A percentile compares a stretch with the other conserved stretches of the same genome.
Evolutionary conservation across 2,113 vertebrate genomes (phyloP).

Genomic region (Podarcis cretensis): DNA sequence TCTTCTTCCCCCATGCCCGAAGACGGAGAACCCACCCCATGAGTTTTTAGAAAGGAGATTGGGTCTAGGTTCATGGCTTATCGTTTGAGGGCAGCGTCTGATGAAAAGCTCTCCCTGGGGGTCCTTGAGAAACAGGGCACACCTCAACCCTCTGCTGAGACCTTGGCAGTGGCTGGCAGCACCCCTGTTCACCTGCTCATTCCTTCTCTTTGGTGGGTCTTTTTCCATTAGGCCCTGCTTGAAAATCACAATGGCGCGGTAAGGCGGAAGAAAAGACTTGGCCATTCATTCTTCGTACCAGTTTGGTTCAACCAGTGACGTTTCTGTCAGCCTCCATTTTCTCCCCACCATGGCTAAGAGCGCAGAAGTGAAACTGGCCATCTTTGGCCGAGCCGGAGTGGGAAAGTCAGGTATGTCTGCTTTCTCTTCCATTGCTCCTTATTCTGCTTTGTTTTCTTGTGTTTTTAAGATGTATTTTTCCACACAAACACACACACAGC

Average conservation of each 20-base stretch:
- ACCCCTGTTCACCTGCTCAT: conserved; percentile 12
- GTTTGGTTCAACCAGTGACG: conserved; percentile 12
- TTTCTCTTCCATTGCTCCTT: neutral
- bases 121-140: no score
- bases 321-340: accelerated
- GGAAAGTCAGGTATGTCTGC: conserved; percentile 92
- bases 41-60: neutral
- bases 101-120: neutral
- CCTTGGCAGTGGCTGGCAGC: neutral
- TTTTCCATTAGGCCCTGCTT: conserved; percentile 57
- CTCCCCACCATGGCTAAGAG: conserved; percentile 89
- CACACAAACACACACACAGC: neutral
- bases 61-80: neutral
- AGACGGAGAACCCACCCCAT: neutral
- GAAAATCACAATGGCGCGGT: conserved; percentile 71
- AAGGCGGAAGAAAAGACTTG: conserved; percentile 51
- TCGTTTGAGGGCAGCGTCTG: neutral
- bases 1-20: neutral
- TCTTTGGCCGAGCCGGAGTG: conserved; percentile 94
- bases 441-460: neutral
- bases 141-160: neutral
- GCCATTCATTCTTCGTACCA: conserved; percentile 36
- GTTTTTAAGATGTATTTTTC: neutral
- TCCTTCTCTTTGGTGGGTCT: conserved; percentile 33
- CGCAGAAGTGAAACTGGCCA: conserved; percentile 92